These are phyloP conservation scores for Palythoa grandis DNA, from an alignment of 92 coral and sea anemone species.

Conservation along the genomic window DNA sequence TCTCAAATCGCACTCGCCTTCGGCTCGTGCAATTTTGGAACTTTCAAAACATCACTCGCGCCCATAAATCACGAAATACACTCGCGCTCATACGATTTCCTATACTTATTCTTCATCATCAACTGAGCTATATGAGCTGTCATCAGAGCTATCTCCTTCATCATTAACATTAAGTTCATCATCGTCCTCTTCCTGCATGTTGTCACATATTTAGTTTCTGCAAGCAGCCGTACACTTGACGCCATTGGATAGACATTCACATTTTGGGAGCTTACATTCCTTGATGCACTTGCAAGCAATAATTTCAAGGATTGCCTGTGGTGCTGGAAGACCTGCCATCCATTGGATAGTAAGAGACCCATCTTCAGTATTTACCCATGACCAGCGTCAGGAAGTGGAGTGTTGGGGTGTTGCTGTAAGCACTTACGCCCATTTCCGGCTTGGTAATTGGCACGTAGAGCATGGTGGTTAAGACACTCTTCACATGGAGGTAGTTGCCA, in stretches of 20 bases:
- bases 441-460: slow-evolving; percentile 5
- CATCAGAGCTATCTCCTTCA: not conserved
- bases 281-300: not conserved
- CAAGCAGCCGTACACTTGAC: too few species aligned
- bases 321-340: slow-evolving; percentile 35
- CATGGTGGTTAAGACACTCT: not conserved
- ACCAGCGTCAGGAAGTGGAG: not conserved
- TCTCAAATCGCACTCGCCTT: too few species aligned
- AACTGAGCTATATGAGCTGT: not conserved
- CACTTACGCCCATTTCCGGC: not conserved
- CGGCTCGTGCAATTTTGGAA: too few species aligned
- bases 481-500: not conserved
- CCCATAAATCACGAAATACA: too few species aligned
- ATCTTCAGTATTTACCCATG: not conserved
- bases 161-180: too few species aligned
- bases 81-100: too few species aligned
- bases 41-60: too few species aligned
- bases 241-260: not conserved
- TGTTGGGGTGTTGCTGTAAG: not conserved
- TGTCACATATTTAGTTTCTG: too few species aligned
- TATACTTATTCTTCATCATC: not conserved
- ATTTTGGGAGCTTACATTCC: slow-evolving; percentile 15
- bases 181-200: too few species aligned
- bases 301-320: slow-evolving; percentile 14
- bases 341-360: slow-evolving; percentile 20